Base-by-base conservation (phyloP, 2,113 vertebrate genomes). In the Pica pica region DNA sequence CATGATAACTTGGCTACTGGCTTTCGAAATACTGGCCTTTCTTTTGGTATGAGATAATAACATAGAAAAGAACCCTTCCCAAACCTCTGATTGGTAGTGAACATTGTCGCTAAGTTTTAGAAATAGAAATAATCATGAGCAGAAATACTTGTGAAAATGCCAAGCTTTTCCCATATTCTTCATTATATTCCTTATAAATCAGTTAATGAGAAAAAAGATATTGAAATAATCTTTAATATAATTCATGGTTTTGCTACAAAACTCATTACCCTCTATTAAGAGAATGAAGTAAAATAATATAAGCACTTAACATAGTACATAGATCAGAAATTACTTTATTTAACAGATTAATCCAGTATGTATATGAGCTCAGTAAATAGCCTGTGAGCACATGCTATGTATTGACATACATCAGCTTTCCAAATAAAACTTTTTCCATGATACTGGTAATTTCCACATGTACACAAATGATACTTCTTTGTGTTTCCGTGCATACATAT, bases 301-400 rank as follows among this genome's bases (percentile, higher is more conserved):
- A 68, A 79, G 3, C 4, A 35, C 2, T 64, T 85, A 47, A 50
- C 3, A 20, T 52, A 12, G 5, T 46, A 28, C 4, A 42, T 30
- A 39, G 13, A 46, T 3, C 1, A 8, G 41, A 79, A 79, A 64
- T 41, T 60, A 31, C 35, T 69, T 86, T 67, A 35, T 65, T 85
- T 50, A 53, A 65, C 59, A 49, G 4, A 37, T 61, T 22, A 49
- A 67, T 60, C 20, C 6, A 7, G 2, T 33, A 49, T 18, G 2
- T 4, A 3, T 50, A 28, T 18, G 27, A 46, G 9, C 28, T 79
- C 14, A 41, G 8, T 41, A 69, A 73, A 46, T 18, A 47, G 6
- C 27, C 2, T 35, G 2, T 49, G 4, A 53, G 6, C 52, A 19
- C 27, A 39, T 18, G n/a, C 1, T 71, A 3, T 27, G 1, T 41